A percentile compares a stretch with the other conserved stretches of the same genome.
These are phyloP conservation scores for Aplocera efformata DNA, from an alignment of 2,888 invertebrate genomes.

Conservation along the genomic window DNA sequence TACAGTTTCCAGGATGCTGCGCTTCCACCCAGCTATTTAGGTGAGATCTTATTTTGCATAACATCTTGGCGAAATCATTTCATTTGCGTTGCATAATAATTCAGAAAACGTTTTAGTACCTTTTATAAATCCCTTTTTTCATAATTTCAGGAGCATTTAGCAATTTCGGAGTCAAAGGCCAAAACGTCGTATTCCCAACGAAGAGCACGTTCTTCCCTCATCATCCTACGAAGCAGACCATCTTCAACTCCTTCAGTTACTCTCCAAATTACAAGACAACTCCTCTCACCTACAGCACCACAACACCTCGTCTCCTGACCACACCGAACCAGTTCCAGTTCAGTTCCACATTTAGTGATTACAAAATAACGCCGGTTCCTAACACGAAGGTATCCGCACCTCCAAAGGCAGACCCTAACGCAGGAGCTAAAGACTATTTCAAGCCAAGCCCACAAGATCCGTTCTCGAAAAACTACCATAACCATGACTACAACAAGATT, in stretches of 20 bases:
- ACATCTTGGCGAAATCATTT: neutral
- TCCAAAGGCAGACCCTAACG: conserved; percentile 63
- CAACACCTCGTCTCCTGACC: conserved; percentile 59
- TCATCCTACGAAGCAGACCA: conserved; percentile 62
- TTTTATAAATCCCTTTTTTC: conserved; percentile 1
- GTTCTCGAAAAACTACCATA: conserved; percentile 54
- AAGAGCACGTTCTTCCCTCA: conserved; percentile 65
- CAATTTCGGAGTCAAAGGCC: conserved; percentile 79
- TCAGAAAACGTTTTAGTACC: too few species aligned
- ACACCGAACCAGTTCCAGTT: conserved; percentile 59
- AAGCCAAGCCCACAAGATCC: conserved; percentile 75
- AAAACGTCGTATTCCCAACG: conserved; percentile 70
- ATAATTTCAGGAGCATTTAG: conserved; percentile 77
- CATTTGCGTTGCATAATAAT: too few species aligned
- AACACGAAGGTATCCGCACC: conserved; percentile 56
- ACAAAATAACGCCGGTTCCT: conserved; percentile 72
- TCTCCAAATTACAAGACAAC: conserved; percentile 61
- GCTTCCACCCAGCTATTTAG: conserved; percentile 66
- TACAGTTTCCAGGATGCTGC: conserved; percentile 61
- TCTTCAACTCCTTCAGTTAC: conserved; percentile 65
- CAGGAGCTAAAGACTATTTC: conserved; percentile 52
- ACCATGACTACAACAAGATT: conserved; percentile 52
- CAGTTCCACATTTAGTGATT: conserved; percentile 58
- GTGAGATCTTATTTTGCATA: conserved; percentile 39
- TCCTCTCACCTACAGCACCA: conserved; percentile 50